Conservation (phyloP, 2,113 vertebrate genomes). For the Pseudopipra pipra region DNA sequence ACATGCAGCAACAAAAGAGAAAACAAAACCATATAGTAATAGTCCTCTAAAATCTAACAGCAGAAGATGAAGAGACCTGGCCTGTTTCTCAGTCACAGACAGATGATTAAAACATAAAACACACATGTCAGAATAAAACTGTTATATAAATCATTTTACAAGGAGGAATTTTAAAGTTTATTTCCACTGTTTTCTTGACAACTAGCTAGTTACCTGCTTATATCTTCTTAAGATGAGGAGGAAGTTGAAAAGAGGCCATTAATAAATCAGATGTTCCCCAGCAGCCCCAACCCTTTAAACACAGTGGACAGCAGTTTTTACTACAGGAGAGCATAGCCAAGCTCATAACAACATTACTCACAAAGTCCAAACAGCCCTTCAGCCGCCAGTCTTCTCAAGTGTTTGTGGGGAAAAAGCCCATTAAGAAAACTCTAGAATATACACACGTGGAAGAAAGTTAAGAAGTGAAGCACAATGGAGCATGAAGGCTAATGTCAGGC, state of each 20-base stretch:
- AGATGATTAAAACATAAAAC: conserved; percentile 60
- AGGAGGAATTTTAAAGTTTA: conserved; percentile 59
- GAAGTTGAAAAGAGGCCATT: conserved; percentile 51
- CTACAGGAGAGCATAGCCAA: conserved; percentile 22
- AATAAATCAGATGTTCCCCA: conserved; percentile 57
- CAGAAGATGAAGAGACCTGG: background rate
- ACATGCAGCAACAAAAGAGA: background rate
- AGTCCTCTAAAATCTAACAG: background rate
- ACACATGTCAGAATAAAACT: conserved; percentile 50
- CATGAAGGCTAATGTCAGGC: background rate
- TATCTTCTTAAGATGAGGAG: conserved; percentile 65
- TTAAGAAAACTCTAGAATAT: conserved; percentile 49
- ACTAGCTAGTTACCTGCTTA: conserved; percentile 67
- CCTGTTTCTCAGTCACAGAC: conserved; percentile 7
- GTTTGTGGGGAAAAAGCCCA: conserved; percentile 37
- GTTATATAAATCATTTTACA: conserved; percentile 56
- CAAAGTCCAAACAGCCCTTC: conserved; percentile 58
- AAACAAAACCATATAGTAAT: background rate
- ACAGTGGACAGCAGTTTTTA: conserved; percentile 52
- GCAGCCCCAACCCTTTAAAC: conserved; percentile 45
- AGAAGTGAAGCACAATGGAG: background rate
- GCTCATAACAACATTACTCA: conserved; percentile 62
- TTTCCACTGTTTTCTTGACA: conserved; percentile 46
- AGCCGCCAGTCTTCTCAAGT: conserved; percentile 45
- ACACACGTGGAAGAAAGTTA: conserved; percentile 43